Conservation (phyloP, 2,797 vertebrate genomes). For the Distichodus sexfasciatus region DNA sequence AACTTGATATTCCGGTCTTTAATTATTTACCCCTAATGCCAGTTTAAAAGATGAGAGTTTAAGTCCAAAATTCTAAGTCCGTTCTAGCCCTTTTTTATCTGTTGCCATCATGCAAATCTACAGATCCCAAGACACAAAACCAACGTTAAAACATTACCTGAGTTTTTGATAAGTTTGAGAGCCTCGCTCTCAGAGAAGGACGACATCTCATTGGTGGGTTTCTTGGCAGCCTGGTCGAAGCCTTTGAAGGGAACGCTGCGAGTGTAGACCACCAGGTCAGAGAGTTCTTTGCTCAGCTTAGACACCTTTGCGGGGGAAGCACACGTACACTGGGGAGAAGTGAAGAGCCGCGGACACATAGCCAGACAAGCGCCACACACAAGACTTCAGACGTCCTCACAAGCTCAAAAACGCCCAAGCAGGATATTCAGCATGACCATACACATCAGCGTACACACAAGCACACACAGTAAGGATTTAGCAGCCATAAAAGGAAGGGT, state of each 20-base stretch:
- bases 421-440: background rate
- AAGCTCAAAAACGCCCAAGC: background rate
- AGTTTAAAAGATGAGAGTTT: too few species aligned
- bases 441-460: background rate
- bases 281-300: constrained; percentile 82
- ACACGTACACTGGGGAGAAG: constrained; percentile 45
- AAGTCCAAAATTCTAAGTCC: too few species aligned
- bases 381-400: background rate
- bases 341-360: constrained; percentile 2
- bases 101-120: too few species aligned
- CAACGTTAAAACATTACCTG: constrained; percentile 65
- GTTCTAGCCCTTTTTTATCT: too few species aligned
- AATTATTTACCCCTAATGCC: too few species aligned
- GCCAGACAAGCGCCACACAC: background rate
- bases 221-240: constrained; percentile 68
- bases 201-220: constrained; percentile 73
- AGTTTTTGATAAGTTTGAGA: constrained; percentile 79
- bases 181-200: constrained; percentile 91
- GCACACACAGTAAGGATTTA: background rate
- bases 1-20: too few species aligned
- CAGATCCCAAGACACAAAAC: background rate
- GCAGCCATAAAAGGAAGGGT: background rate
- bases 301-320: constrained; percentile 58
- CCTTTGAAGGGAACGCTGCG: constrained; percentile 76
- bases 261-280: constrained; percentile 85